Evolutionary conservation across 2,888 invertebrate genomes (phyloP).

Genomic region (Cerastis rubricosa): DNA sequence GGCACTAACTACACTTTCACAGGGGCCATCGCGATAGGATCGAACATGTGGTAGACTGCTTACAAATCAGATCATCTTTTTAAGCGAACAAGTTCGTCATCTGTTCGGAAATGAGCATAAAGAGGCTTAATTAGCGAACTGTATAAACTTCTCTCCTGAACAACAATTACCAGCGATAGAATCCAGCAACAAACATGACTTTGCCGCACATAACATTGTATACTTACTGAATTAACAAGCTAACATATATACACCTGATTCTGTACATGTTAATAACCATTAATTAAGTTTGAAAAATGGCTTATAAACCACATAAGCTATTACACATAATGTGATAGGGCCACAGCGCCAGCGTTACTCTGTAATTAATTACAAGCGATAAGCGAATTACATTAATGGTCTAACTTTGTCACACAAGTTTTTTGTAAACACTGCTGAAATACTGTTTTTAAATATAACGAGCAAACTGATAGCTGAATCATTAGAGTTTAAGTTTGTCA

Average conservation of each 20-base stretch:
- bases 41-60: background rate
- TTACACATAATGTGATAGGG: slow-evolving; percentile 46
- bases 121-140: background rate
- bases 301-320: slow-evolving; percentile 54
- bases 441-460: slow-evolving; percentile 6
- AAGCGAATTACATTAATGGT: slow-evolving; percentile 54
- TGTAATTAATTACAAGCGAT: slow-evolving; percentile 61
- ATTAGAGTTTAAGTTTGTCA: slow-evolving; percentile 20
- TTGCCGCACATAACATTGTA: slow-evolving; percentile 9
- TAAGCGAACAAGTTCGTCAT: background rate
- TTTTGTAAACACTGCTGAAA: slow-evolving; percentile 13
- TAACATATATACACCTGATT: slow-evolving; percentile 36
- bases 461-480: slow-evolving; percentile 33
- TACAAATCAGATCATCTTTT: background rate
- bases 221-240: slow-evolving; percentile 40
- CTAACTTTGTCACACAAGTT: slow-evolving; percentile 45
- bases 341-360: slow-evolving; percentile 34
- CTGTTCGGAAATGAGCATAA: slow-evolving; percentile 1
- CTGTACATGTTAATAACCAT: slow-evolving; percentile 52
- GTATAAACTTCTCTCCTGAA: background rate
- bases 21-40: background rate
- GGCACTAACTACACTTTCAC: background rate
- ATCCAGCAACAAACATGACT: slow-evolving; percentile 21
- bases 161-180: slow-evolving; percentile 28
- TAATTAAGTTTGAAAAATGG: slow-evolving; percentile 65